Conservation (phyloP, 2,113 vertebrate genomes). For the Apodemus speciosus region DNA sequence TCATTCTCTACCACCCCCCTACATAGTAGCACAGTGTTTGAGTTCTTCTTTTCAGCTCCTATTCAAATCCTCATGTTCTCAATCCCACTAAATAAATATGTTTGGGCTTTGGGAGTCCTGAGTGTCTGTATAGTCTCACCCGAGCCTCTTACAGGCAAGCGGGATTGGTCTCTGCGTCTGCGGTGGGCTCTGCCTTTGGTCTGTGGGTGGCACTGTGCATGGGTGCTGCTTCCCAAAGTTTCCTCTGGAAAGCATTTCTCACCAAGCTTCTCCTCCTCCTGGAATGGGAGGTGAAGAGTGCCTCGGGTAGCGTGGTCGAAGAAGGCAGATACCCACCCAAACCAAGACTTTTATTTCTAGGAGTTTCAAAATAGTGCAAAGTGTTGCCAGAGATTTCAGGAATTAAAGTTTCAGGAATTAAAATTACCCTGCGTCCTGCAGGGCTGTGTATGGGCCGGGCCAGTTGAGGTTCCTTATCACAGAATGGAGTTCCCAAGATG, state of each 20-base stretch:
- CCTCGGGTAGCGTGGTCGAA: neutral
- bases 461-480: conserved; percentile 3
- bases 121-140: neutral
- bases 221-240: neutral
- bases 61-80: neutral
- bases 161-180: neutral
- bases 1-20: rapidly evolving
- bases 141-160: neutral
- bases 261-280: neutral
- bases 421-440: neutral
- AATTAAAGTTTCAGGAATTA: neutral
- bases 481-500: neutral
- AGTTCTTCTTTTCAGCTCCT: neutral
- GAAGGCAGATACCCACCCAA: neutral
- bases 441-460: neutral
- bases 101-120: neutral
- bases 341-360: neutral
- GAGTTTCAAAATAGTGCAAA: neutral
- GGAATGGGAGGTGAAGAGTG: neutral
- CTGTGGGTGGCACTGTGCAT: neutral
- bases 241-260: neutral
- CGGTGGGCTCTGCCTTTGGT: neutral
- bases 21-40: neutral
- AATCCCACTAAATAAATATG: neutral
- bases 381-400: neutral